These are phyloP conservation scores for Zygogramma bicolorata DNA, from an alignment of 2,888 invertebrate genomes.

Conservation along the genomic window DNA sequence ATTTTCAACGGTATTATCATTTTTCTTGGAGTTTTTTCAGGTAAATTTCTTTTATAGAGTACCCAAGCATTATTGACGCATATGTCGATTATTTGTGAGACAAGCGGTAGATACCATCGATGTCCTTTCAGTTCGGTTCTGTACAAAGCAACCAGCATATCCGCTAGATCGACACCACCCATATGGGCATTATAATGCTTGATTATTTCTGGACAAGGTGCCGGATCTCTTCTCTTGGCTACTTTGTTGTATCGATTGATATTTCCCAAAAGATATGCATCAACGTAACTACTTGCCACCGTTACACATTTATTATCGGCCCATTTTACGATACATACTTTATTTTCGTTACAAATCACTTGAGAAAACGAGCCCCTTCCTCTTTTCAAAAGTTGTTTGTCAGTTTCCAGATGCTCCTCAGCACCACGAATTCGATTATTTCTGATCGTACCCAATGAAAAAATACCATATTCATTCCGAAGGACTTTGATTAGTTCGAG, in stretches of 20 bases:
- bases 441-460: constrained; percentile 16
- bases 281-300: constrained; percentile 26
- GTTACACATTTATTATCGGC: constrained; percentile 46
- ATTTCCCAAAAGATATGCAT: background rate
- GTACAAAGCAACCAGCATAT: constrained; percentile 31
- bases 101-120: constrained; percentile 24
- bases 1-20: background rate
- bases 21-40: background rate
- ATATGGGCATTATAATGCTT: constrained; percentile 48
- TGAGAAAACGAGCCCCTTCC: background rate
- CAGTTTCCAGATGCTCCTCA: background rate
- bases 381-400: background rate
- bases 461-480: background rate
- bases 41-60: background rate
- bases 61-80: constrained; percentile 23
- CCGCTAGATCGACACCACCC: constrained; percentile 41
- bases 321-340: constrained; percentile 43
- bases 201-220: constrained; percentile 36
- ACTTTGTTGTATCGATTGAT: constrained; percentile 10
- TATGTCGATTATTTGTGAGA: constrained; percentile 14
- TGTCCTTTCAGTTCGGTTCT: constrained; percentile 11
- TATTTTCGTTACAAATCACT: constrained; percentile 7
- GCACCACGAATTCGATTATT: background rate
- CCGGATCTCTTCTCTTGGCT: constrained; percentile 24
- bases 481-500: background rate